Conservation (phyloP, 2,113 vertebrate genomes). For the Sciurus niger region DNA sequence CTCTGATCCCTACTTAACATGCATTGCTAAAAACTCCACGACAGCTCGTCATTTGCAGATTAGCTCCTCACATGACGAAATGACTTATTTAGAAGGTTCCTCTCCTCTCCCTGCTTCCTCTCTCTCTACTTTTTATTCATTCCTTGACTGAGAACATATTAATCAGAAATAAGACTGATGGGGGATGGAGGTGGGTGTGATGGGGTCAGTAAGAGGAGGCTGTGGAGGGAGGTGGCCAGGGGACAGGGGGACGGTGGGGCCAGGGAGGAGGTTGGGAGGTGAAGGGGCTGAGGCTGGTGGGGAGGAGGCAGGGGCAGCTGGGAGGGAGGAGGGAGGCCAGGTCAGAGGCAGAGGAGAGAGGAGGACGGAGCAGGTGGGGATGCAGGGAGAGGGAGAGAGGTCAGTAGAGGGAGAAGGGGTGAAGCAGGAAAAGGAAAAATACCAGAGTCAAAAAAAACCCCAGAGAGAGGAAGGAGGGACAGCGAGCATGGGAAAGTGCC, state of each 20-base stretch:
- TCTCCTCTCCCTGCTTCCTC: conserved; percentile 16
- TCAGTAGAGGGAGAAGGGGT: fast-evolving
- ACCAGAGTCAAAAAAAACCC: no score
- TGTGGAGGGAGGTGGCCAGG: background rate
- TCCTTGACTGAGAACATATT: conserved; percentile 88
- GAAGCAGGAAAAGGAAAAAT: no score
- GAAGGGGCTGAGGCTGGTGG: no score
- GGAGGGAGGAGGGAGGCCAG: no score
- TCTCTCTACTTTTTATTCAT: conserved; percentile 52
- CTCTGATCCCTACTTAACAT: conserved; percentile 89
- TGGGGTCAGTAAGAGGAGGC: background rate
- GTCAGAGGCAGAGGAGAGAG: background rate
- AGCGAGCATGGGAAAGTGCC: fast-evolving
- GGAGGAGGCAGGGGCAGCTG: fast-evolving
- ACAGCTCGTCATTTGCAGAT: conserved; percentile 87
- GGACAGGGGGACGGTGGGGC: background rate
- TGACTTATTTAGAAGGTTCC: conserved; percentile 90
- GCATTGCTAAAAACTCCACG: conserved; percentile 89
- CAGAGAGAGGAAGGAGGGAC: no score
- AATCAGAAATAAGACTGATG: conserved; percentile 87
- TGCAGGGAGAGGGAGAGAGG: background rate
- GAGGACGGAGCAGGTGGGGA: background rate
- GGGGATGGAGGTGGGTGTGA: conserved; percentile 67
- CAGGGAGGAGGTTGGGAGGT: fast-evolving
- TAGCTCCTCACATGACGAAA: conserved; percentile 88